Evolutionary conservation across 2,888 invertebrate genomes (phyloP).

Genomic region (Sussaba pulchella): DNA sequence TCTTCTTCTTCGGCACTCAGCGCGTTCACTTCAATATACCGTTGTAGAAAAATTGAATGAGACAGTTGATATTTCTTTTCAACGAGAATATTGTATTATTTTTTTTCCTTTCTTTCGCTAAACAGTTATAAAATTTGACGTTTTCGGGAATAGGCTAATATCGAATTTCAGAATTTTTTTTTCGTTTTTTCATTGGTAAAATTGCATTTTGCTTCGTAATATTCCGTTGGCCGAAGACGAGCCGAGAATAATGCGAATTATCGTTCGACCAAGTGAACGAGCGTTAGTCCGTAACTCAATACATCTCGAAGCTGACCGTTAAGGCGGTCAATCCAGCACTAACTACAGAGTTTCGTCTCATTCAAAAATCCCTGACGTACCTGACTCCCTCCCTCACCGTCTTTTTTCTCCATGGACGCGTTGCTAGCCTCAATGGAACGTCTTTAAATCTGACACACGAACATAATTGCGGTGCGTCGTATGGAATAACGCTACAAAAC

Average conservation of each 20-base stretch:
- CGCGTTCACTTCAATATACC: background rate
- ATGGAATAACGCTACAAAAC: slow-evolving; percentile 22
- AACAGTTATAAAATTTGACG: slow-evolving; percentile 38
- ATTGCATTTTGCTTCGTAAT: slow-evolving; percentile 39
- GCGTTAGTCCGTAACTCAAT: slow-evolving; percentile 54
- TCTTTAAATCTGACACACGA: slow-evolving; percentile 10
- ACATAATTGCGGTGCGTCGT: slow-evolving; percentile 17
- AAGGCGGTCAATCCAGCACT: slow-evolving; percentile 37
- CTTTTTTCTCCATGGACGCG: slow-evolving; percentile 69
- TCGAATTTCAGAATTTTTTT: too few relatives aligned
- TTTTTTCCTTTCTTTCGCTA: background rate
- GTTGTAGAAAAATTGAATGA: background rate
- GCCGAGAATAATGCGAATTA: slow-evolving; percentile 46
- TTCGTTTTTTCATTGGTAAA: slow-evolving; percentile 41
- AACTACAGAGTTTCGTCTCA: slow-evolving; percentile 10
- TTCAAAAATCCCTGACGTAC: slow-evolving; percentile 4
- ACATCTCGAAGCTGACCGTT: slow-evolving; percentile 34
- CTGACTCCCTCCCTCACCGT: background rate
- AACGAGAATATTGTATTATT: slow-evolving; percentile 17
- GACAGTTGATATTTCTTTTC: slow-evolving; percentile 51
- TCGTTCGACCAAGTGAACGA: slow-evolving; percentile 1
- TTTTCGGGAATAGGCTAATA: slow-evolving; percentile 33
- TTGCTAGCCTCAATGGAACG: slow-evolving; percentile 70
- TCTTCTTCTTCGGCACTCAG: slow-evolving; percentile 15
- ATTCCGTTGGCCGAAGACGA: slow-evolving; percentile 30